Percentiles rank a stretch among this genome's conserved stretches.
phyloP scores from a whole-genome alignment of 2,888 invertebrate species.

The Rotaria socialis region DNA sequence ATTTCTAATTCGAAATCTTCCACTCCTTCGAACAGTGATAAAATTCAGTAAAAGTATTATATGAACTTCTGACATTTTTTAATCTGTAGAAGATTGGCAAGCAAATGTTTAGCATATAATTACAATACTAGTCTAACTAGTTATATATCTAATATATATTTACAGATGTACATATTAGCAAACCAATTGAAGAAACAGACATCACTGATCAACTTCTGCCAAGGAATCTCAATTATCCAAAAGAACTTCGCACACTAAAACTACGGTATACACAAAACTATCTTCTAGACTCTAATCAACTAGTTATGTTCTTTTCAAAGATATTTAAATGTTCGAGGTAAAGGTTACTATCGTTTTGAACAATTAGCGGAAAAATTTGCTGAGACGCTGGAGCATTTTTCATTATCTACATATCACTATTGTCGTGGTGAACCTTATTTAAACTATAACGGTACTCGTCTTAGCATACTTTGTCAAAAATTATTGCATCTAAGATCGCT shows the following conservation, averaged over 20 bases:
- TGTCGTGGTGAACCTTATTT: background rate
- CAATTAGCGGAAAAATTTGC: background rate
- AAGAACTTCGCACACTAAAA: background rate
- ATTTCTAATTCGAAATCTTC: too few species aligned
- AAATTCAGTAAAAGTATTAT: too few species aligned
- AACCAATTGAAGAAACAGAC: background rate
- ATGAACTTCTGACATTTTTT: too few species aligned
- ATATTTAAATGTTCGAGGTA: background rate
- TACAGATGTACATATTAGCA: too few species aligned
- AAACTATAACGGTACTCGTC: background rate
- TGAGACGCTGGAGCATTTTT: background rate
- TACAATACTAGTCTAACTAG: too few species aligned
- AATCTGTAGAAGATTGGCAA: too few species aligned
- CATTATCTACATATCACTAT: background rate
- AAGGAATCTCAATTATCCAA: background rate
- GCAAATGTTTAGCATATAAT: too few species aligned
- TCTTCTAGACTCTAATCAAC: background rate
- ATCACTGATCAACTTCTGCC: background rate
- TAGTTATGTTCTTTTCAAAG: background rate
- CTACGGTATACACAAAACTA: background rate
- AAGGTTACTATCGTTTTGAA: background rate
- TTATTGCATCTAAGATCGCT: background rate
- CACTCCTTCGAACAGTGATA: too few species aligned
- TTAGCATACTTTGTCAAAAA: background rate
- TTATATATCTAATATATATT: too few species aligned